Evolutionary conservation across 2,888 invertebrate genomes (phyloP), one percentile per base, ranked within the genome.

Genomic region (Trissolcus brochymenae): DNA sequence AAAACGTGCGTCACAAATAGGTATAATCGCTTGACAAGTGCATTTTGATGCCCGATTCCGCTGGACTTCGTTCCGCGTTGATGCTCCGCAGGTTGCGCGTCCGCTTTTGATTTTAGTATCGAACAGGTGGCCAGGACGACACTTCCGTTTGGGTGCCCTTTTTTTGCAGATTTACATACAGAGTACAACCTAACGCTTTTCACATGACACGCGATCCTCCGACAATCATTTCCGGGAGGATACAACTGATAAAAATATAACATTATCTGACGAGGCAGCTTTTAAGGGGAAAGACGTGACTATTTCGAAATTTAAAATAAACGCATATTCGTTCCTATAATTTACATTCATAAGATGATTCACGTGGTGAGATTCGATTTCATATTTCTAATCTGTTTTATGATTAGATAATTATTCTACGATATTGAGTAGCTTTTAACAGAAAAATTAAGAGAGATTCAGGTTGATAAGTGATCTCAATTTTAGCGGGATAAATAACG

Each of bases 31-130:
- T 67, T 50, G 65, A 68, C 79, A 68, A 78, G 74, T 61, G 74
- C 21, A 13, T 71, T 64, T 71, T 35, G n/a, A n/a, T n/a, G 35
- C 74, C 64, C 61, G 62, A 77, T 79, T 57, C 59, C 21, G 68
- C n/a, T n/a, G 11, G 68, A 16, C 56, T 67, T 73, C 76, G 72
- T 79, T 83, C 82, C 83, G 84, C 81, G 79, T 79, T 82, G 87
- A 81, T 86, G 86, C 83, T 79, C 84, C 79, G 81, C 80, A 81
- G 81, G 82, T 83, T 82, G 81, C 86, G 11, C 35, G 87, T 88
- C 88, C 88, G 88, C 85, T 88, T 88, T 86, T 87, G 87, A 88
- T 87, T 88, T 88, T 86, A 84, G 82, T 87, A 79, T 70, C 76
- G 77, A 81, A 81, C 82, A 82, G 82, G 81, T 82, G 82, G 70